These are phyloP conservation scores for Peromyscus polionotus DNA, from an alignment of 2,113 vertebrate species.

Conservation along the genomic window DNA sequence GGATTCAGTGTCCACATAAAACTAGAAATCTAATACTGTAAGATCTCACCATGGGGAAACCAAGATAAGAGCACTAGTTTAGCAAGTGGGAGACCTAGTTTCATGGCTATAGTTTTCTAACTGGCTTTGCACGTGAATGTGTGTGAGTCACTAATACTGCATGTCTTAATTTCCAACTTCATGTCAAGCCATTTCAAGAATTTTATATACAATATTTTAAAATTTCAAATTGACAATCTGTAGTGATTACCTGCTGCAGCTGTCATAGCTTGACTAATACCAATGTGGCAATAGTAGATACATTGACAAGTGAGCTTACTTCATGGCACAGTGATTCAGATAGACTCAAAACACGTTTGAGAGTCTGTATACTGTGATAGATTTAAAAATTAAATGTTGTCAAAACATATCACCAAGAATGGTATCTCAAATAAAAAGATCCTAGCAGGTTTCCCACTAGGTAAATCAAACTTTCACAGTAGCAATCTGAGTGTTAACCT, in stretches of 20 bases:
- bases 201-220: background rate
- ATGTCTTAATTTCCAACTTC: background rate
- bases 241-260: background rate
- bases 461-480: background rate
- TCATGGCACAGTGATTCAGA: background rate
- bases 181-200: background rate
- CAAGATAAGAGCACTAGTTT: background rate
- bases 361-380: background rate
- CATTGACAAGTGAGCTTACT: too few species aligned
- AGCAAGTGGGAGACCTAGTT: background rate
- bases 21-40: background rate
- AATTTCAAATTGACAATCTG: background rate
- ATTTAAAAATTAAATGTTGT: constrained; percentile 11
- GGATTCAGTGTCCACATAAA: background rate
- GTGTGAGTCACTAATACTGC: background rate
- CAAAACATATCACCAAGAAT: background rate
- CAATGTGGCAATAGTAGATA: background rate
- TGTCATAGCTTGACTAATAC: background rate
- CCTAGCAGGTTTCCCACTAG: background rate
- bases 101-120: background rate
- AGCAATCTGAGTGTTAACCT: background rate
- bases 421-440: background rate
- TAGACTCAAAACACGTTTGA: background rate
- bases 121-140: background rate
- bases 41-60: background rate